Base-by-base conservation (phyloP, 2,888 invertebrate genomes). In the Pyrochroa serraticornis region DNA sequence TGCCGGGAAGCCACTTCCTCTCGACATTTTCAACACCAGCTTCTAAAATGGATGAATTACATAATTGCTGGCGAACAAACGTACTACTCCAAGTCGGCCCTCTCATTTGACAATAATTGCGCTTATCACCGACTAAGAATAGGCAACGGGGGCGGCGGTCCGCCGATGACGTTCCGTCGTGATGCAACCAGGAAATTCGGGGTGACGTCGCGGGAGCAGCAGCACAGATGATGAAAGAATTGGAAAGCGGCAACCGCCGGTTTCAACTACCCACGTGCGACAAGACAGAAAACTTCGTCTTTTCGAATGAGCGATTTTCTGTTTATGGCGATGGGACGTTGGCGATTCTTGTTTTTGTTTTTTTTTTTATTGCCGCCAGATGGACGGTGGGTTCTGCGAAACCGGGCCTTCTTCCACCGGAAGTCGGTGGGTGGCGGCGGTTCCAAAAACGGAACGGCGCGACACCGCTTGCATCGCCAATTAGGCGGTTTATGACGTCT, bases 41-140 rank as follows among this genome's bases (percentile, higher is more conserved):
- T 60, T 69, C 64, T 65, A 66, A 70, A 70, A 70, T 69, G 68
- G 68, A 68, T 66, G 62, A 69, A 69, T 68, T 69, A 65, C 63
- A 65, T 70, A 69, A 69, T 65, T 66, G 62, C 65, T 59, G 30
- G 62, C 64, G 57, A 46, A 56, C 66, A 3, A 22, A 63, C 60
- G 59, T 51, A 50, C n/a, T n/a, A n/a, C 41, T 58, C 55, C 55
- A 58, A 48, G n/a, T n/a, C n/a, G n/a, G n/a, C n/a, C n/a, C n/a
- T n/a, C n/a, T n/a, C n/a, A n/a, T n/a, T n/a, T n/a, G 47, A 53
- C 42, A 42, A 52, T 53, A 22, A 22, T 22, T 22, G 22, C 22
- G 22, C 22, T 22, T 56, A 54, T 53, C 56, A 58, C 53, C 50
- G 50, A 53, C 46, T 41, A 53, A 53, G 46, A 47, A 44, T 49